A percentile compares a stretch with the other conserved stretches of the same genome.
phyloP scores from a whole-genome alignment of 2,113 vertebrate genomes.

The Cygnus atratus region DNA sequence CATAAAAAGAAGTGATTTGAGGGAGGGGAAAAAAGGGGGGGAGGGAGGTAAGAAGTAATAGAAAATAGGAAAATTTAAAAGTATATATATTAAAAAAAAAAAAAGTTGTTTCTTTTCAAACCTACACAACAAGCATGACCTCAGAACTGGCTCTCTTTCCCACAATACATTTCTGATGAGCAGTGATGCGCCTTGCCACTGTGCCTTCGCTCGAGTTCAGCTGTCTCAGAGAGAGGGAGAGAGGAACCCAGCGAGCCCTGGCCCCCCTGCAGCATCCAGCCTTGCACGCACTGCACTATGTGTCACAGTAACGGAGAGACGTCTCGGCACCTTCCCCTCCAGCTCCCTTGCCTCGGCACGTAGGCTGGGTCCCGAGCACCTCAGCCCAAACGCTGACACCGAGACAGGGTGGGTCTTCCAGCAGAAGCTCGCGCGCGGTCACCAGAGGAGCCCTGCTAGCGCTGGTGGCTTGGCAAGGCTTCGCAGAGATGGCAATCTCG shows the following conservation, averaged over 20 bases:
- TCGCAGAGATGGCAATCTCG: not conserved
- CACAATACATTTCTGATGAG: not conserved
- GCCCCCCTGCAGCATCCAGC: not conserved
- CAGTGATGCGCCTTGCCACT: not conserved
- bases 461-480: not conserved
- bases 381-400: not conserved
- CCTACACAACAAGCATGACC: not conserved
- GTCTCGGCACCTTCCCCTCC: not conserved
- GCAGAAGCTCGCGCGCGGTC: not conserved
- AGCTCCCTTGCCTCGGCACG: not conserved
- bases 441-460: not conserved
- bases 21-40: not conserved
- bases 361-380: not conserved
- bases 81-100: not conserved
- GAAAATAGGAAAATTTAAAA: not conserved
- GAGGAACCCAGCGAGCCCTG: not conserved
- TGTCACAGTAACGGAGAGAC: fast-evolving
- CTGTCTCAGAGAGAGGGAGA: not conserved
- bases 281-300: fast-evolving
- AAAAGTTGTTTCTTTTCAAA: not conserved
- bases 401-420: not conserved
- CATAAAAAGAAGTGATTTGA: not conserved
- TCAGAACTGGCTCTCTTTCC: not conserved
- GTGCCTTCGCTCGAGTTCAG: not conserved
- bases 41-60: not conserved